A percentile compares a stretch with the other conserved stretches of the same genome.
These are phyloP conservation scores for Trichomalopsis sarcophagae DNA, from an alignment of 1,140 invertebrate genomes.

Conservation along the genomic window DNA sequence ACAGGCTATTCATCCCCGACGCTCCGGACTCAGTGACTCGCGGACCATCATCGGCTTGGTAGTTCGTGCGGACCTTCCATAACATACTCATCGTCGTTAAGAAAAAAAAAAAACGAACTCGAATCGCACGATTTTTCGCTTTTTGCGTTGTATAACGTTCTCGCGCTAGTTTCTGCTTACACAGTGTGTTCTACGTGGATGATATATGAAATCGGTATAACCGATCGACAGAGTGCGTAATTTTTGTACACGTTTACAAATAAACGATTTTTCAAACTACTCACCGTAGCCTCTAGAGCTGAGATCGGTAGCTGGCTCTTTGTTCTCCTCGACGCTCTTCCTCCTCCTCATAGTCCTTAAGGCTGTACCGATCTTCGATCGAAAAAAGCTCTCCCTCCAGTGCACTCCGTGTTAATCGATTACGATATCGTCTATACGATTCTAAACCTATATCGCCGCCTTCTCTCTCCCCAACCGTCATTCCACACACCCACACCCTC, in stretches of 20 bases:
- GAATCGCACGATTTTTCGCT: too few relatives aligned
- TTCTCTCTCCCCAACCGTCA: slow-evolving; percentile 37
- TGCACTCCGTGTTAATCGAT: not conserved
- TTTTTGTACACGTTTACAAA: too few relatives aligned
- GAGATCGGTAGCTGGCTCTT: slow-evolving; percentile 51
- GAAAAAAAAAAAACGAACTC: too few relatives aligned
- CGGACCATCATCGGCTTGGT: slow-evolving; percentile 63
- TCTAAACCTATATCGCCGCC: not conserved
- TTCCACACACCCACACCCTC: slow-evolving; percentile 16
- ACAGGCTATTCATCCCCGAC: slow-evolving; percentile 55
- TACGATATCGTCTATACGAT: too few relatives aligned
- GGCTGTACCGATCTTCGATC: too few relatives aligned
- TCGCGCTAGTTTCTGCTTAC: too few relatives aligned
- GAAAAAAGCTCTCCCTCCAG: not conserved
- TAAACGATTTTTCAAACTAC: slow-evolving; percentile 44
- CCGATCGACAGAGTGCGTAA: too few relatives aligned
- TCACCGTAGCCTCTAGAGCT: slow-evolving; percentile 62
- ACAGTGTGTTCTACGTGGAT: too few relatives aligned
- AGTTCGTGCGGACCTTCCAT: slow-evolving; percentile 51
- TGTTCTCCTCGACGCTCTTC: slow-evolving; percentile 48
- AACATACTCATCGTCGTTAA: too few relatives aligned
- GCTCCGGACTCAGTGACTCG: slow-evolving; percentile 64
- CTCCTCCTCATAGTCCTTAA: slow-evolving; percentile 47
- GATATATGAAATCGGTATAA: too few relatives aligned
- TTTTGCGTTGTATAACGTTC: too few relatives aligned